phyloP scores from a whole-genome alignment of 2,888 invertebrate species.

The Synanthedon myopaeformis region DNA sequence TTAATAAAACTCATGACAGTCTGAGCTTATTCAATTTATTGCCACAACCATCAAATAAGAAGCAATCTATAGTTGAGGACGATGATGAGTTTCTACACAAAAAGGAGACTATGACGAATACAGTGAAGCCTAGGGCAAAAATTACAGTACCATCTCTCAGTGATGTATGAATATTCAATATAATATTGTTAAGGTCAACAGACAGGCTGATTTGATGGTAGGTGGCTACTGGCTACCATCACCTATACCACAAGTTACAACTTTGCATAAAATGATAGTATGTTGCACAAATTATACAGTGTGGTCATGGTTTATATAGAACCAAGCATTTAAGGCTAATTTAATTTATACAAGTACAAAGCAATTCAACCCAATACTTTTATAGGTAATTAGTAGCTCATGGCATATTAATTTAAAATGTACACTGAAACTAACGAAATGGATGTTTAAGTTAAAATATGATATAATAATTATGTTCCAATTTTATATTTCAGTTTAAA shows the following conservation, averaged over 20 bases:
- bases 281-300: not conserved
- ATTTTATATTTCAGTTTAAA: conserved; percentile 62
- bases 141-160: conserved; percentile 77
- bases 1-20: conserved; percentile 5
- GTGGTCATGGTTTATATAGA: not conserved
- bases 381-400: no score
- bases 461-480: conserved; percentile 1
- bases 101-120: conserved; percentile 43
- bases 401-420: no score
- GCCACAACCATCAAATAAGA: conserved; percentile 59
- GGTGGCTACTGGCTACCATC: no score
- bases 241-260: not conserved
- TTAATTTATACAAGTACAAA: no score
- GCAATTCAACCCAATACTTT: no score
- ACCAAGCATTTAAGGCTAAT: no score
- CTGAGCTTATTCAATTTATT: conserved; percentile 44
- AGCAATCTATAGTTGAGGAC: conserved; percentile 53
- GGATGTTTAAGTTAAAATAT: no score
- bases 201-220: no score
- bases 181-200: not conserved
- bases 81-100: conserved; percentile 75
- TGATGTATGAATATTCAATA: conserved; percentile 53
- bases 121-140: conserved; percentile 66
- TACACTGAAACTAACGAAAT: no score
- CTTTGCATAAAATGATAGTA: not conserved